Evolutionary conservation across 1,140 invertebrate species (phyloP).

Genomic region (Schlechtendalia chinensis): DNA sequence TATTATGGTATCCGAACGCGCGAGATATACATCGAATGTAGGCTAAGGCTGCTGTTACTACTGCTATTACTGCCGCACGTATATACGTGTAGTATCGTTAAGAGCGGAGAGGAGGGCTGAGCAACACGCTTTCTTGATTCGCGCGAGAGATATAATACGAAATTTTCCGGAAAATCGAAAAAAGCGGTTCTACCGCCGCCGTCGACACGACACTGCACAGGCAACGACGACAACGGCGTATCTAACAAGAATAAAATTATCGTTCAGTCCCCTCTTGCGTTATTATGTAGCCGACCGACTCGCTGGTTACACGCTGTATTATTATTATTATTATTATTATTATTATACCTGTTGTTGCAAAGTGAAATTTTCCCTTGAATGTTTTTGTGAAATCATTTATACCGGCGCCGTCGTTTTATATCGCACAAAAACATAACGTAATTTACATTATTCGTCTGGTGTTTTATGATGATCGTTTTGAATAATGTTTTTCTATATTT

Average conservation of each 20-base stretch:
- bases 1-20: too few species aligned
- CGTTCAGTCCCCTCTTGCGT: neutral
- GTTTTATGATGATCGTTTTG: neutral
- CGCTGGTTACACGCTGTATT: too few species aligned
- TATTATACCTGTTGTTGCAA: neutral
- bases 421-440: too few species aligned
- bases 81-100: neutral
- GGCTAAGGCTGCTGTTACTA: slow-evolving; percentile 13
- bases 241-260: slow-evolving; percentile 11
- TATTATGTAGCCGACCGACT: neutral
- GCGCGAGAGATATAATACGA: neutral
- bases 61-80: neutral
- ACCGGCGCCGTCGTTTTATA: too few species aligned
- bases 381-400: slow-evolving; percentile 22
- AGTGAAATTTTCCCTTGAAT: slow-evolving; percentile 46
- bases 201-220: neutral
- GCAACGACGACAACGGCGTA: neutral
- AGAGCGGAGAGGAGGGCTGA: neutral
- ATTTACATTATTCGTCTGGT: too few species aligned
- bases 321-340: neutral
- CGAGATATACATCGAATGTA: slow-evolving; percentile 11
- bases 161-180: slow-evolving; percentile 30
- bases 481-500: neutral
- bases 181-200: neutral
- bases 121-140: slow-evolving; percentile 15